Conservation (phyloP, 2,888 invertebrate species). For the Heliconius cydno region DNA sequence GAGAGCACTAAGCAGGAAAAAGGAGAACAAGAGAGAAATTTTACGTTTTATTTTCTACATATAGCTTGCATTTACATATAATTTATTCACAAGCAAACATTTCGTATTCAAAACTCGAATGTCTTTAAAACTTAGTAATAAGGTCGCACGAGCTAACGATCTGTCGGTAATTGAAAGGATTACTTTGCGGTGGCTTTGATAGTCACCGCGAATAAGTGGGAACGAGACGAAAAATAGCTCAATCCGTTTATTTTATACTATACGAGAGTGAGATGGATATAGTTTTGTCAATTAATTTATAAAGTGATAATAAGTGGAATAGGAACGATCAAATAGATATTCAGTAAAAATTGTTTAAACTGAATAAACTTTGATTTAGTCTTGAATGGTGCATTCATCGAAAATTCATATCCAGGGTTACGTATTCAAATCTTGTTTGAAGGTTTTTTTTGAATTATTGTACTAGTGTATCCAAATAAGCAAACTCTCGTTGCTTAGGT, state of each 20-base stretch:
- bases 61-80: not conserved
- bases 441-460: not conserved
- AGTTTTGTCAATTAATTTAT: not conserved
- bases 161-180: conserved; percentile 40
- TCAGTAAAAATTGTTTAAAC: not conserved
- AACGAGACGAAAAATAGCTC: conserved; percentile 16
- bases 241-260: not conserved
- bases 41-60: too few relatives aligned
- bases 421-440: not conserved
- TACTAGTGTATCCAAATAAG: not conserved
- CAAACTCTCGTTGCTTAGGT: too few relatives aligned
- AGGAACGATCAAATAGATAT: conserved; percentile 15
- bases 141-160: conserved; percentile 33
- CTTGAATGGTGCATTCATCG: not conserved
- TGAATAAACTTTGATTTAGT: conserved; percentile 10
- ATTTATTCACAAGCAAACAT: not conserved
- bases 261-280: conserved; percentile 3
- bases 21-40: too few relatives aligned
- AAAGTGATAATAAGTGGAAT: conserved; percentile 11
- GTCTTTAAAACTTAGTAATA: conserved; percentile 35
- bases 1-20: too few relatives aligned
- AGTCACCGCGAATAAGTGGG: conserved; percentile 21
- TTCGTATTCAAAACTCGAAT: conserved; percentile 25
- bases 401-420: not conserved
- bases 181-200: conserved; percentile 34